A percentile compares a stretch with the other conserved stretches of the same genome.
Conservation (phyloP, 2,797 vertebrate species). For the Hylomyscus alleni region DNA sequence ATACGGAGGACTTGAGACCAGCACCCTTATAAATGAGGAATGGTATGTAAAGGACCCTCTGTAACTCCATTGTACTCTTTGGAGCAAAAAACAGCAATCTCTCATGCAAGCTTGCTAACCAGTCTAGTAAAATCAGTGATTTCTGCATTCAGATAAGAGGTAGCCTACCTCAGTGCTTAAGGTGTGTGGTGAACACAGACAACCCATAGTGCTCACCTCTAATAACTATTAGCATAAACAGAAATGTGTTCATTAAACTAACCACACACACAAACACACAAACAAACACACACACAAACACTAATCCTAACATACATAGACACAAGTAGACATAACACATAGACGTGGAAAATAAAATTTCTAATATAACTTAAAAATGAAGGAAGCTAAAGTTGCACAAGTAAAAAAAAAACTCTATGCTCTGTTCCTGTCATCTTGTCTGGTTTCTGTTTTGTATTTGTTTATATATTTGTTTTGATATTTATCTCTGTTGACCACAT, state of each 20-base stretch:
- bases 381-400: neutral
- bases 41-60: neutral
- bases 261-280: neutral
- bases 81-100: neutral
- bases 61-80: neutral
- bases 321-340: neutral
- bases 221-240: neutral
- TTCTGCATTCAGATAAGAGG: neutral
- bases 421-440: neutral
- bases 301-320: neutral
- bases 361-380: neutral
- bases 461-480: neutral
- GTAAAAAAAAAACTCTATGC: constrained; percentile 10
- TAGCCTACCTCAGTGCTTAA: neutral
- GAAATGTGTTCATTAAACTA: neutral
- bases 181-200: too few species aligned
- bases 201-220: neutral
- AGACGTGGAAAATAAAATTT: neutral
- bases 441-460: neutral
- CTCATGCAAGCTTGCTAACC: neutral
- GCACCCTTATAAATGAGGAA: neutral
- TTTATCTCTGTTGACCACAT: neutral
- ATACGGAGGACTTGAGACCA: constrained; percentile 43
- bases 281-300: neutral
- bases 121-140: neutral